Evolutionary conservation across 2,888 invertebrate genomes (phyloP).

Genomic region (Taphrorychus bicolor): DNA sequence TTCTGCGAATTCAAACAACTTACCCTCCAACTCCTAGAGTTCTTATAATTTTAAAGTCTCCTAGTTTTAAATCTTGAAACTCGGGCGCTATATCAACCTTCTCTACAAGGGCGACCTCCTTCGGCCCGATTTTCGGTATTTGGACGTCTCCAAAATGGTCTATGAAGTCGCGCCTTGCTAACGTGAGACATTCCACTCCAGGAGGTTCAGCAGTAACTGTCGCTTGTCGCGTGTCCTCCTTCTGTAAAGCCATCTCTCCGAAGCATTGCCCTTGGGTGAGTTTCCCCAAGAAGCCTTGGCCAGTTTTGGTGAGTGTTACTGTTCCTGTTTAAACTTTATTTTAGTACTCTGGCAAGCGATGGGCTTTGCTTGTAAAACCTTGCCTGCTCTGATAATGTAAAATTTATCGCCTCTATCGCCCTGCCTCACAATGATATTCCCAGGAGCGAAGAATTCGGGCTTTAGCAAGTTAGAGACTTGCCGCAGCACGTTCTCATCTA

Average conservation of each 20-base stretch:
- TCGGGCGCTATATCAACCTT: constrained; percentile 54
- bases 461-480: constrained; percentile 89
- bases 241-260: constrained; percentile 86
- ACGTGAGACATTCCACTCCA: constrained; percentile 84
- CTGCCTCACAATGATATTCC: constrained; percentile 81
- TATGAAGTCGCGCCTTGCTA: constrained; percentile 81
- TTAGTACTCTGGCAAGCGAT: neutral
- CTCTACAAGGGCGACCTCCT: constrained; percentile 39
- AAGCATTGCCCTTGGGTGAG: constrained; percentile 78
- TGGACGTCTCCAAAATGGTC: constrained; percentile 84
- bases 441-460: constrained; percentile 84
- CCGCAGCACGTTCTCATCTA: constrained; percentile 73
- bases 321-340: too few species aligned
- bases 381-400: constrained; percentile 80
- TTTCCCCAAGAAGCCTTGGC: constrained; percentile 66
- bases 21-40: constrained; percentile 89
- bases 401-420: constrained; percentile 90
- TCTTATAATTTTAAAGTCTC: constrained; percentile 80
- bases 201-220: constrained; percentile 87
- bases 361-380: neutral
- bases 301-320: constrained; percentile 75
- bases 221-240: constrained; percentile 81
- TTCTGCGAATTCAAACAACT: neutral
- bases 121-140: constrained; percentile 56
- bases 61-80: constrained; percentile 73